Evolutionary conservation across 1,140 invertebrate genomes (phyloP), one percentile per base, ranked within the genome.

Genomic region (Arion vulgaris): DNA sequence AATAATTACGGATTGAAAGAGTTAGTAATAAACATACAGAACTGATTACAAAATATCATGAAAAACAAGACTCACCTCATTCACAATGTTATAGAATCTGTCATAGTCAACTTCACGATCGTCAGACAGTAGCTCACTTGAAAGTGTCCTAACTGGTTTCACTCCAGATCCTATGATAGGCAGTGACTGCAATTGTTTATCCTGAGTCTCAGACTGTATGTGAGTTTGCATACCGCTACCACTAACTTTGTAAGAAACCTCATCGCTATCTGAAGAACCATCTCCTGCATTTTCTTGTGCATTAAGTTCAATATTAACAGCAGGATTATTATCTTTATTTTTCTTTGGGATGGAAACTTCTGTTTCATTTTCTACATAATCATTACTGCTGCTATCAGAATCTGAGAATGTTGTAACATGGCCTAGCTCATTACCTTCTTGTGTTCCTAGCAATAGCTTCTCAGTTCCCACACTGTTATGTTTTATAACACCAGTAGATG

Each of bases 41-140:
- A n/a, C n/a, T n/a, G n/a, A n/a, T 57, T 57, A n/a, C 9, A 57
- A 57, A 19, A 57, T 57, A n/a, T n/a, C 23, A 19, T 57, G 17
- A 57, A 15, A 45, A 57, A 57, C 19, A 57, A 57, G 23, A 34
- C 17, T 66, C 28, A 73, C 71, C 71, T 73, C 36, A 73, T 39
- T 26, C 38, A 73, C 13, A 19, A 15, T 15, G 4, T 39, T 26
- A 23, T 26, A 49, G n/a, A 39, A 2, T 5, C 41, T 28, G 4
- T 19, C 34, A 51, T 68, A 34, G 1, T 36, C 69, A 17, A 34
- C n/a, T 26, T 73, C 78, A 51, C 28, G 38, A 66, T 84, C 83
- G 32, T 77, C 83, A 11, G 72, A 28, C 45, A 77, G 83, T 1
- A 41, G 62, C 19, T 36, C 1, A 39, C 1, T n/a, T 53, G 62